A percentile compares a stretch with the other conserved stretches of the same genome.
phyloP scores from a whole-genome alignment of 2,113 vertebrate genomes.

The Cricetomys ansorgei region DNA sequence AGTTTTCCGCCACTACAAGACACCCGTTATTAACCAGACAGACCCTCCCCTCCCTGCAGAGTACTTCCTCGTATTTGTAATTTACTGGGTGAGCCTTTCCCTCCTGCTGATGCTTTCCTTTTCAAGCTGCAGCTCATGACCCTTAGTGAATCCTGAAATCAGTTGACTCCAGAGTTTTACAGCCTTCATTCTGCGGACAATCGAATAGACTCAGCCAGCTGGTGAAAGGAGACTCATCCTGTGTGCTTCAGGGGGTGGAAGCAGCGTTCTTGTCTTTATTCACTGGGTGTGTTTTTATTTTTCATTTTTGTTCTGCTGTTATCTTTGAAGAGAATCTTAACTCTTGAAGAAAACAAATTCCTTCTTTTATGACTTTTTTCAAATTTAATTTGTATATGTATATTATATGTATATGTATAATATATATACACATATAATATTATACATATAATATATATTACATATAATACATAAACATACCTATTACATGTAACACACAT shows the following conservation, averaged over 20 bases:
- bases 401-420: too few relatives aligned
- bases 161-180: not conserved
- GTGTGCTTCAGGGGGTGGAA: not conserved
- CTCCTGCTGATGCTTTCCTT: not conserved
- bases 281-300: not conserved
- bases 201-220: not conserved
- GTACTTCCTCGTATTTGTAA: not conserved
- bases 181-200: too few relatives aligned
- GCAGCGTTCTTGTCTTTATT: not conserved
- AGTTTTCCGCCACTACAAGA: not conserved
- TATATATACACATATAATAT: too few relatives aligned
- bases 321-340: not conserved
- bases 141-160: too few relatives aligned
- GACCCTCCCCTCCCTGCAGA: not conserved
- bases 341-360: too few relatives aligned
- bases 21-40: not conserved
- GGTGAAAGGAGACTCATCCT: not conserved
- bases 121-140: not conserved
- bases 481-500: too few relatives aligned
- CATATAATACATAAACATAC: too few relatives aligned
- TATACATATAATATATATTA: too few relatives aligned
- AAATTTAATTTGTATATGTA: not conserved
- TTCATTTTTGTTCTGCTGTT: not conserved
- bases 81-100: not conserved
- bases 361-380: not conserved